Percentiles rank a stretch among this genome's conserved stretches.
Evolutionary conservation across 2,113 vertebrate species (phyloP).

Genomic region (Jacana jacana): DNA sequence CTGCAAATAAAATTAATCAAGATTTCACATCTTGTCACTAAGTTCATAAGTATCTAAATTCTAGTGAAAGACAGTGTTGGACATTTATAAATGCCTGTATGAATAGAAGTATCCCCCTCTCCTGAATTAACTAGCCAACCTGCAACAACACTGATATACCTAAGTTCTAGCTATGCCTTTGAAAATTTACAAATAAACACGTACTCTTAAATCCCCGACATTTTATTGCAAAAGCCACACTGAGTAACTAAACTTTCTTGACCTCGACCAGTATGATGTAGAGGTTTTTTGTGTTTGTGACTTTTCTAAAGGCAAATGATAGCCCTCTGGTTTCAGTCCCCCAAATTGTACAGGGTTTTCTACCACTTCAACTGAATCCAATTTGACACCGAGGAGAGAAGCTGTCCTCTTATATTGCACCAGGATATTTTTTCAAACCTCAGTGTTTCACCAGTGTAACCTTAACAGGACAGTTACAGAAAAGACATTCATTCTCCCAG

Average conservation of each 20-base stretch:
- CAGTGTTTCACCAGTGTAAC: neutral
- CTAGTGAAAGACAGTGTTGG: neutral
- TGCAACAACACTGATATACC: neutral
- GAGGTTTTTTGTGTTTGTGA: neutral
- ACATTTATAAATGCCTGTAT: neutral
- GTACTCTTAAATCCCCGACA: neutral
- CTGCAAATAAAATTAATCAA: neutral
- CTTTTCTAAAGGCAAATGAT: neutral
- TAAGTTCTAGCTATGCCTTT: neutral
- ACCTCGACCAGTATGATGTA: neutral
- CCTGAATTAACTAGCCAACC: neutral
- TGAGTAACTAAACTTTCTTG: neutral
- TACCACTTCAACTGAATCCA: neutral
- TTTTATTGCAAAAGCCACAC: neutral
- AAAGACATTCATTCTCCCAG: neutral
- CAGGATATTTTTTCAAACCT: neutral
- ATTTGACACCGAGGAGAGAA: neutral
- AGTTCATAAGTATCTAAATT: neutral
- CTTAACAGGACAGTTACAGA: neutral
- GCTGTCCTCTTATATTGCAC: neutral
- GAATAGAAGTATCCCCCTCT: neutral
- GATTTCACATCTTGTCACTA: neutral
- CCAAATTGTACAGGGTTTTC: neutral
- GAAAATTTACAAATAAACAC: neutral
- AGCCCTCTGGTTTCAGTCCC: neutral